A percentile compares a stretch with the other conserved stretches of the same genome.
Conservation (phyloP, 2,113 vertebrate species). For the Sinocyclocheilus anshuiensis region DNA sequence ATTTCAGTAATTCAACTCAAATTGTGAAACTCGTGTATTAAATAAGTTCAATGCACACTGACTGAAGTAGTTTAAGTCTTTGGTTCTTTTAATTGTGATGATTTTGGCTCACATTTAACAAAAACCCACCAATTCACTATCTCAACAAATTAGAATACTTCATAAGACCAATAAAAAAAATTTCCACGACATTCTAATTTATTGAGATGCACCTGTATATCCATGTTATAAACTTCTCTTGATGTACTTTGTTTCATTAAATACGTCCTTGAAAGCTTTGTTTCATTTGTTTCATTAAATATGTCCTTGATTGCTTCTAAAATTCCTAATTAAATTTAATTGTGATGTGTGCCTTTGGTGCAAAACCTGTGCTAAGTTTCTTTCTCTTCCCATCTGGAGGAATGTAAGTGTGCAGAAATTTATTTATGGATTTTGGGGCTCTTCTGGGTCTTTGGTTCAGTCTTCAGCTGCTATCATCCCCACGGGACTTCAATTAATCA, state of each 20-base stretch:
- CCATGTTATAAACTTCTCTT: neutral
- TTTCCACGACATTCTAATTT: too few relatives aligned
- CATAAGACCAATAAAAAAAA: too few relatives aligned
- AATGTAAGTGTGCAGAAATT: slow-evolving; percentile 38
- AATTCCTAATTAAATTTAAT: neutral
- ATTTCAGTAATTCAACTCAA: too few relatives aligned
- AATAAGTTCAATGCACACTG: too few relatives aligned
- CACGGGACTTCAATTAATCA: slow-evolving; percentile 54
- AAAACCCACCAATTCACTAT: too few relatives aligned
- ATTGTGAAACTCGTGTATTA: too few relatives aligned
- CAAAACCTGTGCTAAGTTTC: neutral
- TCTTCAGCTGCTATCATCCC: slow-evolving; percentile 41
- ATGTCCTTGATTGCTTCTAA: neutral
- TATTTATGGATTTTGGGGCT: slow-evolving; percentile 45
- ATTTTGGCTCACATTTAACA: too few relatives aligned
- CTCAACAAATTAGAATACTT: too few relatives aligned
- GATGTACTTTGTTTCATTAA: neutral
- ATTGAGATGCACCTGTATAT: too few relatives aligned
- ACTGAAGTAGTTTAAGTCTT: too few relatives aligned
- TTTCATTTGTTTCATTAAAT: neutral
- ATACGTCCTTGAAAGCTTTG: neutral
- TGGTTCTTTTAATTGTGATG: too few relatives aligned
- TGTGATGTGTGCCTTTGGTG: neutral
- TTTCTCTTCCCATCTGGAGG: slow-evolving; percentile 29
- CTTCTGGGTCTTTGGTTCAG: slow-evolving; percentile 18